These are phyloP conservation scores for Gryon sp. DNA, from an alignment of 1,140 invertebrate genomes.

Conservation along the genomic window DNA sequence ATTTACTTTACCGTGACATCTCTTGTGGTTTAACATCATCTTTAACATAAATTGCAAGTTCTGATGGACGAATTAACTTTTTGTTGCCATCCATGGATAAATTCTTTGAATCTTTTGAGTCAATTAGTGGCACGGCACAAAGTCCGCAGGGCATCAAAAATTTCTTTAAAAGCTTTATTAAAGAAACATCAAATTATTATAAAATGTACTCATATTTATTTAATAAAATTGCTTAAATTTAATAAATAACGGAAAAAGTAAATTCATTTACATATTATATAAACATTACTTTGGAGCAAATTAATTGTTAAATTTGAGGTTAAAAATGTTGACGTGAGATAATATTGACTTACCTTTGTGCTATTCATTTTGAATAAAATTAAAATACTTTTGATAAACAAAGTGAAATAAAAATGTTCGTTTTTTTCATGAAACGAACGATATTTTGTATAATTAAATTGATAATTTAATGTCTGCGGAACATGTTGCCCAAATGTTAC, in stretches of 20 bases:
- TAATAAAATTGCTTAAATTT: too few species aligned
- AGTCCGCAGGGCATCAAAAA: constrained; percentile 76
- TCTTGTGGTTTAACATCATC: constrained; percentile 65
- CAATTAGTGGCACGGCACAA: constrained; percentile 71
- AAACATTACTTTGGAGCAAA: constrained; percentile 8
- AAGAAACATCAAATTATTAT: constrained; percentile 1
- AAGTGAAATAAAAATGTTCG: not conserved
- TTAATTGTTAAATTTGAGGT: constrained; percentile 25
- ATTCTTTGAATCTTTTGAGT: constrained; percentile 49
- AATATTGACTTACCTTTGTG: constrained; percentile 21
- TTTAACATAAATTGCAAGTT: constrained; percentile 73
- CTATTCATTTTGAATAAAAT: constrained; percentile 31
- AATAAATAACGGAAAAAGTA: too few species aligned
- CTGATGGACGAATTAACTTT: constrained; percentile 73
- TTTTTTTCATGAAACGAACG: not conserved
- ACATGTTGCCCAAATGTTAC: too few species aligned
- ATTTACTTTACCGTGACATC: constrained; percentile 75
- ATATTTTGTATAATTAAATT: too few species aligned
- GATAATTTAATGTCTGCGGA: too few species aligned
- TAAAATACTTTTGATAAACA: constrained; percentile 1
- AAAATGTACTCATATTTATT: too few species aligned
- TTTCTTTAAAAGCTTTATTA: constrained; percentile 76
- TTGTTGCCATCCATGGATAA: not conserved
- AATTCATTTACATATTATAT: not conserved
- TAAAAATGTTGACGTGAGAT: constrained; percentile 1